A percentile compares a stretch with the other conserved stretches of the same genome.
These are phyloP conservation scores for Liasis olivaceus DNA, from an alignment of 2,797 vertebrate species.

Conservation along the genomic window DNA sequence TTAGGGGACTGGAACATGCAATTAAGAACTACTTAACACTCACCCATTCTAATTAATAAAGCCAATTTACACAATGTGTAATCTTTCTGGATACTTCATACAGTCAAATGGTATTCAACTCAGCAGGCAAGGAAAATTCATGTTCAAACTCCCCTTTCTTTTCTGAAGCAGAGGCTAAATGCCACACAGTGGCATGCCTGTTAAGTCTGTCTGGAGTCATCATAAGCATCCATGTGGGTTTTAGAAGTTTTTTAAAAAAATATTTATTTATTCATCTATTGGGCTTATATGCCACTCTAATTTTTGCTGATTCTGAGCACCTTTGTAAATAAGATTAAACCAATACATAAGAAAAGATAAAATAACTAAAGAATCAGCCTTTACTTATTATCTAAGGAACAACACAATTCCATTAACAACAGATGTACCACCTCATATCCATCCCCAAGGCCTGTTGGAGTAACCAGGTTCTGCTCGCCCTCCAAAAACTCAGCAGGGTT, in stretches of 20 bases:
- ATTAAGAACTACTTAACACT: slow-evolving; percentile 78
- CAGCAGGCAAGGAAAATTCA: slow-evolving; percentile 67
- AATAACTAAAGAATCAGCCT: not conserved
- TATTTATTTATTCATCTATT: not conserved
- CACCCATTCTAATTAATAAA: slow-evolving; percentile 75
- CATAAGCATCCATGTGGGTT: slow-evolving; percentile 50
- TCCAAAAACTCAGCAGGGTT: not conserved
- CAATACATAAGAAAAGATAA: not conserved
- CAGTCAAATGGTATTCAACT: slow-evolving; percentile 66
- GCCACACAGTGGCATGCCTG: slow-evolving; percentile 60
- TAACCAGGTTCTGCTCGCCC: no score
- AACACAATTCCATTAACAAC: no score
- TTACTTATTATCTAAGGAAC: not conserved
- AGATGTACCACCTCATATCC: no score
- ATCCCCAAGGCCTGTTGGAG: no score
- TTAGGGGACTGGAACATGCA: slow-evolving; percentile 71
- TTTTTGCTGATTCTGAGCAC: not conserved
- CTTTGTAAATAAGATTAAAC: not conserved
- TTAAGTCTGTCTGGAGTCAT: slow-evolving; percentile 58
- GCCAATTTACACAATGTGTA: slow-evolving; percentile 73
- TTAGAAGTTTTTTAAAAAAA: not conserved
- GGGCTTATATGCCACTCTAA: not conserved
- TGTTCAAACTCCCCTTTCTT: slow-evolving; percentile 66
- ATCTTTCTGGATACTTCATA: slow-evolving; percentile 75
- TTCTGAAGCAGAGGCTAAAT: slow-evolving; percentile 64